phyloP scores from a whole-genome alignment of 2,113 vertebrate species.

The Malaclemys terrapin region DNA sequence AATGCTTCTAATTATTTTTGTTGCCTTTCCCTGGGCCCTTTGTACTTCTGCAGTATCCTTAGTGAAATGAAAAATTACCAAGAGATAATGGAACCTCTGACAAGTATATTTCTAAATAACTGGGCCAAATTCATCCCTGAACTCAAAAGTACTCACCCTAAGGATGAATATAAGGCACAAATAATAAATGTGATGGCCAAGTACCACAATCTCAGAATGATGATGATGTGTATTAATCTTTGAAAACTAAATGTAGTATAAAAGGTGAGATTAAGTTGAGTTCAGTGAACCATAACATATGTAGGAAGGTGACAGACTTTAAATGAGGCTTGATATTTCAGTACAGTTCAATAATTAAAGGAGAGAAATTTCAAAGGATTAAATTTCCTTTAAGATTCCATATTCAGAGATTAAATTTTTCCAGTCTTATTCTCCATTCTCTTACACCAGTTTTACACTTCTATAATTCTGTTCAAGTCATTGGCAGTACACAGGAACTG shows the following conservation, averaged over 20 bases:
- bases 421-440: background rate
- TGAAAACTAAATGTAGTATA: background rate
- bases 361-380: background rate
- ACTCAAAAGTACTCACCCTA: background rate
- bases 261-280: background rate
- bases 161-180: constrained; percentile 23
- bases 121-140: background rate
- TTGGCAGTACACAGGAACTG: background rate
- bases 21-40: background rate
- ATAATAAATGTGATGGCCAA: background rate
- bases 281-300: background rate
- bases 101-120: constrained; percentile 49
- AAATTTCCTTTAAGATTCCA: background rate
- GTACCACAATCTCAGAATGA: background rate
- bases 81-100: constrained; percentile 30
- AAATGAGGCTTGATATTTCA: background rate
- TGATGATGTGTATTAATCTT: background rate
- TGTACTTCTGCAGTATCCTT: background rate
- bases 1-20: constrained; percentile 22
- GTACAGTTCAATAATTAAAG: background rate
- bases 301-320: background rate
- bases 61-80: constrained; percentile 35
- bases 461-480: background rate
- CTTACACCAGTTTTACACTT: background rate
- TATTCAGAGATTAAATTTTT: background rate